Base-by-base conservation (phyloP, 2,113 vertebrate genomes). In the Bungarus multicinctus region DNA sequence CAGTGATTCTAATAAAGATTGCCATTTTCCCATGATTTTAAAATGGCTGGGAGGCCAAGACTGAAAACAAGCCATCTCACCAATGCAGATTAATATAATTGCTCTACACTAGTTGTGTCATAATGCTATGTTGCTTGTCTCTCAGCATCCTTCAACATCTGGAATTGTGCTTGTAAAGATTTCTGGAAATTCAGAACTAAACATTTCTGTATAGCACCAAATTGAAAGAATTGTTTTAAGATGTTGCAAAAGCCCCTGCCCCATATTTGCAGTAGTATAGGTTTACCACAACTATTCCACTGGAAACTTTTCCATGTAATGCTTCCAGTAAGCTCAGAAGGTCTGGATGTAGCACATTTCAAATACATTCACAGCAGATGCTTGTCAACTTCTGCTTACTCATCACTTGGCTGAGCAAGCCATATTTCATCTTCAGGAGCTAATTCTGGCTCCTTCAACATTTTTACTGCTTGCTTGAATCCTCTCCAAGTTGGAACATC, bases 361-460 rank as follows among this genome's bases (percentile, higher is more conserved):
- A 92, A 92, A 92, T 58, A 87, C 91, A 30, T 89, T 53, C 50
- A 55, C 57, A 92, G 91, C 74, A 94, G 91, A 94, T 90, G 93
- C 81, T 89, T 94, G 91, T 74, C 57, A 47, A 86, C 22, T 50
- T 50, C 55, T 89, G 87, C 93, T 90, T 90, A 90, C 69, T 94
- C 91, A 94, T 92, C 91, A 92, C 91, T 94, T 94, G 93, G 91
- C 91, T 87, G 87, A 91, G 91, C 57, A 55, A 92, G 27, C 50
- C 55, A 90, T 87, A 55, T 91, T 92, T 92, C 93, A 92, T 92
- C 88, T 87, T 87, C 91, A 90, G 88, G 53, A 90, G 57, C 88
- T 92, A 89, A 87, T 92, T 94, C 91, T 85, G 89, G 81, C n/a
- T 81, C 88, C 47, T 92, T 94, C 81, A 92, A 89, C 91, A 57